Base-by-base conservation (phyloP, 2,888 invertebrate species). In the Chironomus tentans region DNA sequence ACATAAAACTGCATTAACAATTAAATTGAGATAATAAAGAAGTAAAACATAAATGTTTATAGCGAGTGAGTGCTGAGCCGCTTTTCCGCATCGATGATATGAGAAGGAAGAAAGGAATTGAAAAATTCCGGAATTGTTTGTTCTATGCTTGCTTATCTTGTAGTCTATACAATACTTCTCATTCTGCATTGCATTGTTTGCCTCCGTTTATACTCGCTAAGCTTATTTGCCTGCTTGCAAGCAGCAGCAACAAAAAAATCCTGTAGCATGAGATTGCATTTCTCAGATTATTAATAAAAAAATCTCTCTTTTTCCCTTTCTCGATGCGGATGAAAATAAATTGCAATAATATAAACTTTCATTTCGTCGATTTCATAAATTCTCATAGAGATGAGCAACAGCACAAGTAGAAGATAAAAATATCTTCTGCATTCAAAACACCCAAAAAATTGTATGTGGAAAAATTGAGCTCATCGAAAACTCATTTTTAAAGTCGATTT, bases 261-360 rank as follows among this genome's bases (percentile, higher is more conserved):
- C 38, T 38, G 38, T 38, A 18, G 56, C 15, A 15, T 22, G 65
- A 65, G 65, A 65, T 65, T 65, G 65, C 21, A 24, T 65, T 65
- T 65, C 65, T 65, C 10, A 65, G 65, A 65, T 65, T 24, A 24
- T 65, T 24, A 65, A 65, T 21, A 62, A 56, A 56, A 56, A 15
- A 56, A 18, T 56, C 56, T 56, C 6, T 56, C n/a, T 18, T 15
- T 56, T 15, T 56, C 7, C 6, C 15, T 24, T 12, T 2, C 24
- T 21, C 21, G 13, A 65, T 65, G 65, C 65, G 24, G 65, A 65
- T 65, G 65, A 65, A 65, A 65, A 65, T 65, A 65, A 65, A 65
- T 65, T 65, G 65, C 65, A 65, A 65, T 65, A 65, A 65, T 24
- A 65, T 65, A 65, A 65, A 65, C 65, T 13, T 24, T 65, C 65